Base-by-base conservation (phyloP, 2,888 invertebrate genomes). In the Scaptomyza cyrtandrae region DNA sequence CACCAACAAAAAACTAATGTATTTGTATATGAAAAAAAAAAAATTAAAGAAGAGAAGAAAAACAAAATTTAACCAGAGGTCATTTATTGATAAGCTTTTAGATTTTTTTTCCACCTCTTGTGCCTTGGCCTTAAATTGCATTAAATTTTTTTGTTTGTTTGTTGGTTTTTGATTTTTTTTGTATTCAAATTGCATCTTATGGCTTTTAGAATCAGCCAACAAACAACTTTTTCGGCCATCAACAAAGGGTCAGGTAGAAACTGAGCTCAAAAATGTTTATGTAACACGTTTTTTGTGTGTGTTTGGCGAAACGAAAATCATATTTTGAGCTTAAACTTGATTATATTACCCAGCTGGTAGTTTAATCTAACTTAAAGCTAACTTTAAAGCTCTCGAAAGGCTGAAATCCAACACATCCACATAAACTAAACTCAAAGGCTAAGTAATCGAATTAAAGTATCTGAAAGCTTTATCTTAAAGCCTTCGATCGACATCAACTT, bases 21-120 rank as follows among this genome's bases (percentile, higher is more conserved):
- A 10, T 16, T 14, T 37, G 10, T 10, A 10, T 16, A 41, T 16
- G 19, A 0, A 48, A 24, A 14, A 24, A 19, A 29, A 29, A 29
- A 24, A 2, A 19, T 19, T 2, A 29, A 1, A 6, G 6, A 29
- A 29, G 35, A 10, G 10, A 39, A 58, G 14, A 58, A 41, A 55
- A 55, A 49, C 9, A 19, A 31, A 35, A 33, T 45, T 31, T 37
- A 31, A 13, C 19, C 49, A 24, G 9, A 43, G 72, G 46, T 65
- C 43, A 71, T 56, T 65, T 39, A 71, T 56, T 72, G 66, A 71
- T 72, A 66, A 57, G 71, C 65, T 54, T 37, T 39, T 29, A 11
- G n/a, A 5, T 13, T 14, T 16, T 16, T 3, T 19, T 2, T 11
- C 33, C 11, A n/a, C 33, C 27, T 46, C 31, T 24, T 41, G 45